Conservation (phyloP, 2,113 vertebrate genomes). For the Salvator merianae region DNA sequence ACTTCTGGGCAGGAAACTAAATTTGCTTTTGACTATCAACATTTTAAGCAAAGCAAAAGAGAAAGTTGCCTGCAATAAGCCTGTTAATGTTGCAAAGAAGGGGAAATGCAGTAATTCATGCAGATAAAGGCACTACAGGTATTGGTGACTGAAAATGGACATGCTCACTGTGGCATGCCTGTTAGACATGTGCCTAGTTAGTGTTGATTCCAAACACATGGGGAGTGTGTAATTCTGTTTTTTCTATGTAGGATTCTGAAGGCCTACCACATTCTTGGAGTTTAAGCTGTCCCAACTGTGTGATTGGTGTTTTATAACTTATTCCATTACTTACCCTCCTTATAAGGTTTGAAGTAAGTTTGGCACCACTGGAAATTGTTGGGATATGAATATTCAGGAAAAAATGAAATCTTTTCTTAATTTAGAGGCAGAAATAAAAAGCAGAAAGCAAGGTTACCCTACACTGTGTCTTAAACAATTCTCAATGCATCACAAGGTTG, state of each 20-base stretch:
- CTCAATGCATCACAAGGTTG: neutral
- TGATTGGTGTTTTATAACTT: neutral
- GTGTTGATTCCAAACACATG: neutral
- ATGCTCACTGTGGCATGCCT: neutral
- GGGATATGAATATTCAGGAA: neutral
- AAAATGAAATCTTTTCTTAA: neutral
- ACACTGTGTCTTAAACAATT: neutral
- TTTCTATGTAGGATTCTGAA: conserved; percentile 54
- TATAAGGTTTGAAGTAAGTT: conserved; percentile 4
- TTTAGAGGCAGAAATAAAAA: neutral
- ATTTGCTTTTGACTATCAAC: neutral
- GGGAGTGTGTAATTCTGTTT: conserved; percentile 54
- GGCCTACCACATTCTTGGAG: neutral
- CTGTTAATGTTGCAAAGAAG: neutral
- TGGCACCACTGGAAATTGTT: neutral
- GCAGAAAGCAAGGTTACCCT: neutral
- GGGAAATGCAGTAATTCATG: neutral
- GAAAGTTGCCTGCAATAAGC: neutral
- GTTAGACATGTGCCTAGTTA: neutral
- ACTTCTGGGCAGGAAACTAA: neutral
- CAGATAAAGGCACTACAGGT: neutral
- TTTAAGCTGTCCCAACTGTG: conserved; percentile 9
- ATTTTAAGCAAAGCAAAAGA: neutral
- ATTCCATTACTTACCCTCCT: neutral
- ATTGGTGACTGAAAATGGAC: neutral